Evolutionary conservation across 1,140 invertebrate species (phyloP).

Genomic region (Acromyrmex charruanus): DNA sequence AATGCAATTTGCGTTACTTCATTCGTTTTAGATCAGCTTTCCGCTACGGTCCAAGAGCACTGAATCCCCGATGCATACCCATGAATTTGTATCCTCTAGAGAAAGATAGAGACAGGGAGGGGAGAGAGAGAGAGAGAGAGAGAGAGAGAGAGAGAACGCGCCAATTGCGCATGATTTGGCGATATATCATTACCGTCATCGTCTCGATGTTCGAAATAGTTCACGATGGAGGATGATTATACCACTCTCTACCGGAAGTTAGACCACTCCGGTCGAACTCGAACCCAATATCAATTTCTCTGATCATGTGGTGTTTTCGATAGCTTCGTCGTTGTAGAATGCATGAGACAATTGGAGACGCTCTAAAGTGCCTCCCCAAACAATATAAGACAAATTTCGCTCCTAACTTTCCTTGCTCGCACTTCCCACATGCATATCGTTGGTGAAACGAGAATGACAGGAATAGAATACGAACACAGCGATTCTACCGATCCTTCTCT

Average conservation of each 20-base stretch:
- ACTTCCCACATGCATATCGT: not conserved
- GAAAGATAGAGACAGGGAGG: not conserved
- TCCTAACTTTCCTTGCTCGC: constrained; percentile 64
- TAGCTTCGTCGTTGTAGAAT: constrained; percentile 74
- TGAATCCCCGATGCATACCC: constrained; percentile 12
- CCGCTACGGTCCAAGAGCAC: constrained; percentile 8
- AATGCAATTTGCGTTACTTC: constrained; percentile 29
- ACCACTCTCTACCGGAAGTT: constrained; percentile 73
- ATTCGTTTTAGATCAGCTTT: constrained; percentile 13
- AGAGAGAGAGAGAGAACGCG: not conserved
- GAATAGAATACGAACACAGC: not conserved
- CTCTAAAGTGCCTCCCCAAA: constrained; percentile 33
- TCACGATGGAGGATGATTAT: constrained; percentile 72
- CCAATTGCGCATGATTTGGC: constrained; percentile 16
- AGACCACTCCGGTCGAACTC: constrained; percentile 67
- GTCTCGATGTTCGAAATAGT: constrained; percentile 68
- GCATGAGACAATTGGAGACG: constrained; percentile 75
- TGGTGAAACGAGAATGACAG: not conserved
- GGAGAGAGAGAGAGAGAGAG: not conserved
- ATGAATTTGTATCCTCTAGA: not conserved
- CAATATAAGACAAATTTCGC: constrained; percentile 69
- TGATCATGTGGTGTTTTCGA: constrained; percentile 72
- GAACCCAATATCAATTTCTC: constrained; percentile 79
- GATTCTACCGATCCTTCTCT: not conserved
- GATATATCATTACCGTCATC: constrained; percentile 38